Percentiles rank a stretch among this genome's conserved stretches.
These are phyloP conservation scores for Heptranchias perlo DNA, from an alignment of 2,113 vertebrate species.

Conservation along the genomic window DNA sequence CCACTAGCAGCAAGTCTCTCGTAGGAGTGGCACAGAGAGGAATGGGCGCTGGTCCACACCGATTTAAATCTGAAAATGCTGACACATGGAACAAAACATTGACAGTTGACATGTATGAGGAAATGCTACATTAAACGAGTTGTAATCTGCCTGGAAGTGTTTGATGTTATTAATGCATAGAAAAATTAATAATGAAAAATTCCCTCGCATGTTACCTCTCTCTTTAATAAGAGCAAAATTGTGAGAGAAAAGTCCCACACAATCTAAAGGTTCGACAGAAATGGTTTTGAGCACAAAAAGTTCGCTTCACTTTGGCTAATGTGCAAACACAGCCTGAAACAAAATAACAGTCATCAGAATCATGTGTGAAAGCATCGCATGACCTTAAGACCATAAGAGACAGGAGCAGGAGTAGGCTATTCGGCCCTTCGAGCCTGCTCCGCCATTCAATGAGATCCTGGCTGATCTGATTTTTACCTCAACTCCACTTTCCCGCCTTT, in stretches of 20 bases:
- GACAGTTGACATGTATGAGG: not conserved
- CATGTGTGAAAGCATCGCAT: not conserved
- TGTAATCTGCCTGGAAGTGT: not conserved
- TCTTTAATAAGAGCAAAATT: not conserved
- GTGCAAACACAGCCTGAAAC: too few relatives aligned
- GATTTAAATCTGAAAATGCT: not conserved
- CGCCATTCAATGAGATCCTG: too few relatives aligned
- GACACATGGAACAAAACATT: not conserved
- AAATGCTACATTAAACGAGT: not conserved
- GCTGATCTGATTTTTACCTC: too few relatives aligned
- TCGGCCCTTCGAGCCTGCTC: too few relatives aligned
- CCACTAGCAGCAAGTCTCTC: not conserved
- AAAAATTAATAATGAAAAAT: not conserved
- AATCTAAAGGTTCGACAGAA: not conserved
- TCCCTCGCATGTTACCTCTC: not conserved
- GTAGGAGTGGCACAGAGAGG: not conserved
- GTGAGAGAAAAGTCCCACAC: not conserved
- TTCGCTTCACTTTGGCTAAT: not conserved
- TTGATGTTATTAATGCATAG: not conserved
- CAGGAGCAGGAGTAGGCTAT: too few relatives aligned
- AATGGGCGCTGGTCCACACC: not conserved
- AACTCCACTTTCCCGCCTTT: too few relatives aligned
- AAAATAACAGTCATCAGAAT: not conserved
- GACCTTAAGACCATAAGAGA: too few relatives aligned
- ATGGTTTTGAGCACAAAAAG: not conserved